Conservation (phyloP, 2,888 invertebrate genomes). For the Leptarthrus brevirostris region DNA sequence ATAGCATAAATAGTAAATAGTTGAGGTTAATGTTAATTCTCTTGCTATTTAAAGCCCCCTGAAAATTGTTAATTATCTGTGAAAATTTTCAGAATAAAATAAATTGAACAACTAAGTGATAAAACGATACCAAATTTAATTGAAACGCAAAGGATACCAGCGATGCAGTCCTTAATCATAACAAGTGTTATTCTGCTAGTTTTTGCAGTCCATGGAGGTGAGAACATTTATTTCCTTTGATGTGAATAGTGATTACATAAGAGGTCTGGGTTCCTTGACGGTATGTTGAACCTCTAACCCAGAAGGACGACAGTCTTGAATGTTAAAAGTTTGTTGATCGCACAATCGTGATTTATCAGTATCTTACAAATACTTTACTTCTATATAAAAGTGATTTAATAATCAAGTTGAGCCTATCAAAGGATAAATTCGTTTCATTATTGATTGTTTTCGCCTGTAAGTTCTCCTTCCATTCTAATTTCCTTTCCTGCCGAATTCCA, state of each 20-base stretch:
- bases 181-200: constrained; percentile 65
- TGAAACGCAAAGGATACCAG: constrained; percentile 50
- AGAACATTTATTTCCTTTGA: constrained; percentile 61
- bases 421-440: constrained; percentile 16
- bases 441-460: constrained; percentile 11
- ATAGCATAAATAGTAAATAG: background rate
- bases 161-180: constrained; percentile 65
- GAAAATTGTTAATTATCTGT: background rate
- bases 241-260: constrained; percentile 35
- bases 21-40: background rate
- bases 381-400: no score
- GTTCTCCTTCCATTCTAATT: background rate
- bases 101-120: background rate
- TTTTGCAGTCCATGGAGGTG: constrained; percentile 67
- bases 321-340: no score
- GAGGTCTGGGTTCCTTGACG: background rate
- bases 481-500: background rate
- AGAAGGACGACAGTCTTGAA: no score
- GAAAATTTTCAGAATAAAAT: background rate
- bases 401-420: background rate
- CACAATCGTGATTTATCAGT: no score
- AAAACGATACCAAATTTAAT: background rate
- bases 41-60: background rate
- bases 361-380: no score
- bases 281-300: background rate